Evolutionary conservation across 2,113 vertebrate species (phyloP).

Genomic region (Perccottus glenii): DNA sequence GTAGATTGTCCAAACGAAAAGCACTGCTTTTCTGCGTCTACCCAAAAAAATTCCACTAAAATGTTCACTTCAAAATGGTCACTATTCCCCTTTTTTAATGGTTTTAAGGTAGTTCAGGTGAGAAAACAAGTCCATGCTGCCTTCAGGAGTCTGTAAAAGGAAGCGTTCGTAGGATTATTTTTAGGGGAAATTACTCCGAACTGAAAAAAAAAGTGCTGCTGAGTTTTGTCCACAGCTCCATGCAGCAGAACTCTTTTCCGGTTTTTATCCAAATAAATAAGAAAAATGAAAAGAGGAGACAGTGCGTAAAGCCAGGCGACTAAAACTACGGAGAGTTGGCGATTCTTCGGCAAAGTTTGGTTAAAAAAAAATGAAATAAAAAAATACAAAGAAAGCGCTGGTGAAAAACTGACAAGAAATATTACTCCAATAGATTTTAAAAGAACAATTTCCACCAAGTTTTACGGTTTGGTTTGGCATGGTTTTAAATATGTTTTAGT

Average conservation of each 20-base stretch:
- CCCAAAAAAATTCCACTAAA: constrained; percentile 1
- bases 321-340: constrained; percentile 35
- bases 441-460: not conserved
- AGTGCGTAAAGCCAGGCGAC: constrained; percentile 38
- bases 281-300: not conserved
- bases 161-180: not conserved
- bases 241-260: constrained; percentile 35
- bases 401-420: not conserved
- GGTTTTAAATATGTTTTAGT: too few relatives aligned
- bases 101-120: constrained; percentile 56
- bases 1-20: constrained; percentile 23
- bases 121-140: constrained; percentile 16
- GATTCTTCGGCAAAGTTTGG: not conserved
- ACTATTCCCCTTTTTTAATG: constrained; percentile 22
- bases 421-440: not conserved
- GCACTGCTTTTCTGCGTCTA: constrained; percentile 47
- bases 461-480: not conserved
- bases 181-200: not conserved
- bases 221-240: constrained; percentile 20
- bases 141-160: not conserved
- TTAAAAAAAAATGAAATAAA: too few relatives aligned
- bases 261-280: not conserved
- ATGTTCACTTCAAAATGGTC: constrained; percentile 25
- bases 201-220: not conserved
- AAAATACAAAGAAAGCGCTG: not conserved